phyloP scores from a whole-genome alignment of 1,140 invertebrate genomes.

The Hylaeus volcanicus region DNA sequence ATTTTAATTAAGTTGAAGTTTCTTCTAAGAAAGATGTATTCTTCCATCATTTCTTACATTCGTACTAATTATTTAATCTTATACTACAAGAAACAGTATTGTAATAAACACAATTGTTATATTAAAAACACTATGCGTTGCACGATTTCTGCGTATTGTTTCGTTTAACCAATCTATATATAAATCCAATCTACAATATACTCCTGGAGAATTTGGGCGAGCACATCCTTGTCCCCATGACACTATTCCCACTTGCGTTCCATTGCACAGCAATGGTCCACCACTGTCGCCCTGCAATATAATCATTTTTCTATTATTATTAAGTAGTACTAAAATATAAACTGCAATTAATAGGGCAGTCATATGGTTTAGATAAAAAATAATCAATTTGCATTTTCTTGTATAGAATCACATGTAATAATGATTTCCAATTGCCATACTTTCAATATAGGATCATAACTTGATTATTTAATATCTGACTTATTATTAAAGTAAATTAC shows the following conservation, averaged over 20 bases:
- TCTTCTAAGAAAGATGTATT: no score
- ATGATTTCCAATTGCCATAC: no score
- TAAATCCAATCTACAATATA: slow-evolving; percentile 85
- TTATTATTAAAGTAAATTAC: neutral
- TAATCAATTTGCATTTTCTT: neutral
- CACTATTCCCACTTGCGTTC: slow-evolving; percentile 82
- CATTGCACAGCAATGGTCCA: slow-evolving; percentile 72
- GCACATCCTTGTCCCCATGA: slow-evolving; percentile 89
- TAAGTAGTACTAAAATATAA: neutral
- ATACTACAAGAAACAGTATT: neutral
- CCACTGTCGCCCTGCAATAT: slow-evolving; percentile 74
- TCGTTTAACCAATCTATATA: slow-evolving; percentile 83
- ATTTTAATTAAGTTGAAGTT: no score
- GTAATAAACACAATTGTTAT: neutral
- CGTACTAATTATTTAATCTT: neutral
- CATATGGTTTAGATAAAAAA: neutral
- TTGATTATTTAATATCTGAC: no score
- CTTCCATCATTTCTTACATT: no score
- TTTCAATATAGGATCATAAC: no score
- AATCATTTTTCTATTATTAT: neutral
- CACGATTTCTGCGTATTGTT: slow-evolving; percentile 53
- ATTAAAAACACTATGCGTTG: neutral
- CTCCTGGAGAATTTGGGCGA: slow-evolving; percentile 83
- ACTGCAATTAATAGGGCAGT: neutral
- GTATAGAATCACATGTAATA: no score